Conservation (phyloP, 2,797 vertebrate species). For the Peromyscus eremicus region DNA sequence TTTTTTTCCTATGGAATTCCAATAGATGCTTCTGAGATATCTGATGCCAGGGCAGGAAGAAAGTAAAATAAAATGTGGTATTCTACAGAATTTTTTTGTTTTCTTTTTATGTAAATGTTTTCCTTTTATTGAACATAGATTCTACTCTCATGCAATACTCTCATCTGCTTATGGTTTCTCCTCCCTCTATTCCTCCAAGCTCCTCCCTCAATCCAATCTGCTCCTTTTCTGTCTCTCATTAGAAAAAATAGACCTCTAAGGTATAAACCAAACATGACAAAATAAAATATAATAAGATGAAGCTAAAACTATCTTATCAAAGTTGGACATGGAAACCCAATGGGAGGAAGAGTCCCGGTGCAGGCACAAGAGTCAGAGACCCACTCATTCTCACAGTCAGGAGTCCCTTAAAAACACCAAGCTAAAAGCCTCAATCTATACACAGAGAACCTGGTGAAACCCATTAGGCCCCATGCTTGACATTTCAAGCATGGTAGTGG, state of each 20-base stretch:
- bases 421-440: background rate
- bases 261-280: background rate
- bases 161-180: background rate
- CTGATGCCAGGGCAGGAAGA: background rate
- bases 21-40: background rate
- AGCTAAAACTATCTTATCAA: background rate
- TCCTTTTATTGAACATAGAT: background rate
- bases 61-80: background rate
- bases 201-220: background rate
- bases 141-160: background rate
- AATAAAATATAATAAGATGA: background rate
- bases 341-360: background rate
- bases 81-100: background rate
- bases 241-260: background rate
- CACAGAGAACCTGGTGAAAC: background rate
- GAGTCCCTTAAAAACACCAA: background rate
- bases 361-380: too few species aligned
- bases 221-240: background rate
- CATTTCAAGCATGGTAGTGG: background rate
- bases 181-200: background rate
- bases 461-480: background rate
- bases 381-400: background rate
- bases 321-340: background rate
- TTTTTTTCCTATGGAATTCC: background rate
- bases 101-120: background rate